These are phyloP conservation scores for Trichosurus vulpecula DNA, from an alignment of 2,797 vertebrate genomes.

Conservation along the genomic window DNA sequence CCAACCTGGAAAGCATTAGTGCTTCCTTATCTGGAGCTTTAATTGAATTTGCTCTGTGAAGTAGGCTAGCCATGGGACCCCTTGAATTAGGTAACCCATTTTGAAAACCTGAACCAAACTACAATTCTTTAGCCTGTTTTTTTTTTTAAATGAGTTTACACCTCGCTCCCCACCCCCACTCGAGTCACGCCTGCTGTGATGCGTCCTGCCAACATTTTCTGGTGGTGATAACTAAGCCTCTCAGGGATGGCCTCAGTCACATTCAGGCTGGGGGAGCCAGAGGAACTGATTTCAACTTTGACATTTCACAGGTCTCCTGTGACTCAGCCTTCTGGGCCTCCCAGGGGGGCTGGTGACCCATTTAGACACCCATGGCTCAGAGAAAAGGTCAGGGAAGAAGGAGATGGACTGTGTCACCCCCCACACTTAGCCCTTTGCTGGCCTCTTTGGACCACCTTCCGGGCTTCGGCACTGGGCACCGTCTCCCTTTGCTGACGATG, in stretches of 20 bases:
- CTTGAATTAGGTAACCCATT: constrained; percentile 1
- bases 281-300: constrained; percentile 83
- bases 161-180: not conserved
- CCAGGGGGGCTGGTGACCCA: constrained; percentile 64
- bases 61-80: constrained; percentile 6
- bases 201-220: constrained; percentile 66
- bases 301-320: constrained; percentile 81
- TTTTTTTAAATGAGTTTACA: constrained; percentile 33
- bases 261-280: constrained; percentile 75
- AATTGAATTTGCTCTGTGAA: constrained; percentile 58
- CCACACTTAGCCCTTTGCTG: not conserved
- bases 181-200: not conserved
- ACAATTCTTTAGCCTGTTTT: not conserved
- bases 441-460: not conserved
- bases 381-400: constrained; percentile 56
- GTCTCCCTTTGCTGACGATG: not conserved
- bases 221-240: constrained; percentile 69
- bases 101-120: constrained; percentile 44
- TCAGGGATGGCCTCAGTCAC: constrained; percentile 68
- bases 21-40: not conserved
- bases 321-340: constrained; percentile 76
- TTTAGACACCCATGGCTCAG: constrained; percentile 48
- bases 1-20: constrained; percentile 51
- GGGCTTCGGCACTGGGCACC: not conserved
- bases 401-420: constrained; percentile 56